Base-by-base conservation (phyloP, 2,113 vertebrate species). In the Dromiciops gliroides region DNA sequence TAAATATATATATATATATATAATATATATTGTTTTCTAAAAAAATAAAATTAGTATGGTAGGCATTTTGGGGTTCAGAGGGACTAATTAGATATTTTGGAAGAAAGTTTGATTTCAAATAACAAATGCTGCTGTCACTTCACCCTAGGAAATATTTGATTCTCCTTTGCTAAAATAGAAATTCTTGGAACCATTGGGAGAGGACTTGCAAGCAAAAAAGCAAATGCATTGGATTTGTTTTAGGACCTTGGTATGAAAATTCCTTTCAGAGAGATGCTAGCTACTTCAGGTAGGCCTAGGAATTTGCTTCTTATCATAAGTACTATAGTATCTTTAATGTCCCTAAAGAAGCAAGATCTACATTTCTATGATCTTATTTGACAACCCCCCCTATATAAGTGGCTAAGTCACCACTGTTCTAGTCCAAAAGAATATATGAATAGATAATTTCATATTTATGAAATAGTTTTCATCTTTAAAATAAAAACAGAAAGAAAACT, bases 1-100 rank as follows among this genome's bases (percentile, higher is more conserved):
- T 97, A 97, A 60, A 95, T 96, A 97, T 98, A 98, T 98, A 56
- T 56, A 26, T 56, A 67, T 31, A 75, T 75, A 75, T 37, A 75
- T n/a, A 83, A 75, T n/a, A 83, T 83, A 83, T 83, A 44, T 83
- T 3, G 37, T 83, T 83, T 83, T 83, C n/a, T 44, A 16, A 44
- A 75, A 75, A n/a, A n/a, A 97, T 98, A 98, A 98, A 98, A 98
- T 99, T 98, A 98, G 96, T 53, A 51, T 94, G 94, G 91, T 93
- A 98, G 92, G 98, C 95, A 95, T 98, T 98, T 97, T 96, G 67
- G 67, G 96, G 95, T 96, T 95, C 89, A 50, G 97, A 97, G 96
- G 92, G 92, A 92, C 95, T 97, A 89, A 94, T 98, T 97, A 97
- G 94, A 97, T 97, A 53, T 96, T 98, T 96, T 67, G 92, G 96